Conservation (phyloP, 1,140 invertebrate genomes). For the Atta texana region DNA sequence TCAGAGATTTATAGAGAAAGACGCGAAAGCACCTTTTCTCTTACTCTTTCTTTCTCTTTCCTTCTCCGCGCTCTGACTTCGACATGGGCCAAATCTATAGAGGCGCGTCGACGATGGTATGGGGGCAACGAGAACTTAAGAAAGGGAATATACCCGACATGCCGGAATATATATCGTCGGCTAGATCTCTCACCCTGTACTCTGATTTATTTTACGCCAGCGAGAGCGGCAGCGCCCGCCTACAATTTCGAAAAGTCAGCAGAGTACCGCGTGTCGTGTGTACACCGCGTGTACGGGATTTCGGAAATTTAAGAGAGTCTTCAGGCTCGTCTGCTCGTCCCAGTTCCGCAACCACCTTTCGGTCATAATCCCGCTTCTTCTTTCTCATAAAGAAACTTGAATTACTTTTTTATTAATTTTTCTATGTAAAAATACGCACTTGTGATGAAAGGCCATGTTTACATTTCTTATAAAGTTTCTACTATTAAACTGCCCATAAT, state of each 20-base stretch:
- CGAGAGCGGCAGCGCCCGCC: slow-evolving; percentile 61
- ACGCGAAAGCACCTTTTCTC: slow-evolving; percentile 24
- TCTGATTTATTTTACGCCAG: slow-evolving; percentile 75
- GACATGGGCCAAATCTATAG: slow-evolving; percentile 73
- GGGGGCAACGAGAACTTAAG: slow-evolving; percentile 70
- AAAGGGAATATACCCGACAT: slow-evolving; percentile 71
- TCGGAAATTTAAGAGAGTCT: slow-evolving; percentile 55
- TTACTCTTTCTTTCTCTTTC: slow-evolving; percentile 18
- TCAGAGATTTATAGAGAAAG: slow-evolving; percentile 66
- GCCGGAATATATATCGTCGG: slow-evolving; percentile 70
- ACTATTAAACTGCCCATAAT: not conserved
- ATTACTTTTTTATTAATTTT: slow-evolving; percentile 6
- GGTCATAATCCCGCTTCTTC: not conserved
- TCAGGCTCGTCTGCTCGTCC: slow-evolving; percentile 49
- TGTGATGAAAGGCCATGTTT: not conserved
- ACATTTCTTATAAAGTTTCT: not conserved
- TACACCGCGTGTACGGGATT: slow-evolving; percentile 62
- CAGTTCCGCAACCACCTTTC: slow-evolving; percentile 40
- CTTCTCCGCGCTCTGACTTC: slow-evolving; percentile 58
- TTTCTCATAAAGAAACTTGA: not conserved
- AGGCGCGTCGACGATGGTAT: slow-evolving; percentile 14
- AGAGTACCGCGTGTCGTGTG: slow-evolving; percentile 59
- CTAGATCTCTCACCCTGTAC: slow-evolving; percentile 70
- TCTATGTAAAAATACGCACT: not conserved
- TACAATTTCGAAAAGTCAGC: slow-evolving; percentile 76